These are phyloP conservation scores for Colletes latitarsis DNA, from an alignment of 1,140 invertebrate genomes.

Conservation along the genomic window DNA sequence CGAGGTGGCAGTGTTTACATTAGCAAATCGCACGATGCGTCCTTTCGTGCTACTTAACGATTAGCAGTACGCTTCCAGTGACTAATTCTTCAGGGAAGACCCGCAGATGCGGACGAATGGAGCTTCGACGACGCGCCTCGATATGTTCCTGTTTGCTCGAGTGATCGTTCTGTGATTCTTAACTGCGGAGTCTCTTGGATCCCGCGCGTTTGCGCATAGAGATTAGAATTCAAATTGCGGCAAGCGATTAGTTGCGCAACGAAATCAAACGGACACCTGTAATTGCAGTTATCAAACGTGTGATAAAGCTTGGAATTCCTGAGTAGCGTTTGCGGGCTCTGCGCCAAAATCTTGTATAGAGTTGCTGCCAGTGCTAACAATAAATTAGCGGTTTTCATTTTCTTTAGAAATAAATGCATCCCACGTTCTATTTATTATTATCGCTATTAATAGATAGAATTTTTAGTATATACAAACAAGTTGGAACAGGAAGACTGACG, in stretches of 20 bases:
- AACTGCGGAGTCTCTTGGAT: neutral
- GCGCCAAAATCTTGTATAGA: neutral
- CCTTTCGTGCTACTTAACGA: slow-evolving; percentile 29
- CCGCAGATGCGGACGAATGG: slow-evolving; percentile 5
- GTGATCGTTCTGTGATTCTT: slow-evolving; percentile 10
- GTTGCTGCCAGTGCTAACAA: slow-evolving; percentile 26
- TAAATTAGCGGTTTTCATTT: slow-evolving; percentile 29
- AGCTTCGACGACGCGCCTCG: slow-evolving; percentile 13
- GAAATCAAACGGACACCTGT: slow-evolving; percentile 1
- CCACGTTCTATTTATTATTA: neutral
- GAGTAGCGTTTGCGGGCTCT: neutral
- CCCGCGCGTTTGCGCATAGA: neutral
- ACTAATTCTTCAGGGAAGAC: slow-evolving; percentile 48
- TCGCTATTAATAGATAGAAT: neutral
- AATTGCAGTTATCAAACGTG: neutral
- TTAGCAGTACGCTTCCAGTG: slow-evolving; percentile 15
- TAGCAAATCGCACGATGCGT: neutral
- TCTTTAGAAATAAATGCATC: slow-evolving; percentile 13
- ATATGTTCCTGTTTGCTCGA: slow-evolving; percentile 14
- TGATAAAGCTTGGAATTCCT: neutral
- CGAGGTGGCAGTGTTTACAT: slow-evolving; percentile 19
- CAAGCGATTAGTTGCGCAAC: neutral
- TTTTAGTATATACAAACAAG: no score
- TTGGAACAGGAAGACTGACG: no score
- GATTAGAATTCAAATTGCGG: neutral